Conservation (phyloP, 2,888 invertebrate genomes). For the Ophraella communa region DNA sequence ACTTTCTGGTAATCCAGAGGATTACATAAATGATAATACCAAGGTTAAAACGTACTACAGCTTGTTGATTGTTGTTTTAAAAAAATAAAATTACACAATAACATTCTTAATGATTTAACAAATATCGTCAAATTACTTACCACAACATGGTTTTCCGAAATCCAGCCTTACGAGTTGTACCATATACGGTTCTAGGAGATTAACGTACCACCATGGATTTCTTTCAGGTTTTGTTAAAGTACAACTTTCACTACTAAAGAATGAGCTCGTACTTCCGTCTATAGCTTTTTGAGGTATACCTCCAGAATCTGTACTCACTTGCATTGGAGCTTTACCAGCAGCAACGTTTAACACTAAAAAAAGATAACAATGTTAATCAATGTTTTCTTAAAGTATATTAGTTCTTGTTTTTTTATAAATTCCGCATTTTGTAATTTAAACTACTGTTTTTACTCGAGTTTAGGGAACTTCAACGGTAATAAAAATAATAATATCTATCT, state of each 20-base stretch:
- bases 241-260: conserved; percentile 84
- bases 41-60: too few relatives aligned
- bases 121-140: conserved; percentile 63
- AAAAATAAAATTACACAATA: too few relatives aligned
- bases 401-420: too few relatives aligned
- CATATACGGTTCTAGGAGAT: conserved; percentile 93
- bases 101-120: too few relatives aligned
- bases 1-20: too few relatives aligned
- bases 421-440: too few relatives aligned
- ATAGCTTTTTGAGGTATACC: conserved; percentile 91
- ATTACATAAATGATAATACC: too few relatives aligned
- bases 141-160: conserved; percentile 90
- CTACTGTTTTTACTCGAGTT: too few relatives aligned
- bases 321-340: conserved; percentile 95
- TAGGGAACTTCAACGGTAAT: too few relatives aligned
- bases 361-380: conserved; percentile 17
- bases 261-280: conserved; percentile 86
- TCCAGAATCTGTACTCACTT: conserved; percentile 80
- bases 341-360: conserved; percentile 88
- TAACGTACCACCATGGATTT: conserved; percentile 96
- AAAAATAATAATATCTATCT: too few relatives aligned
- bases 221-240: conserved; percentile 83
- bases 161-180: conserved; percentile 89
- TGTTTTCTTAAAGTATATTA: too few relatives aligned
- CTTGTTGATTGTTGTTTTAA: too few relatives aligned